Conservation (phyloP, 2,113 vertebrate species). For the Apodemus speciosus region DNA sequence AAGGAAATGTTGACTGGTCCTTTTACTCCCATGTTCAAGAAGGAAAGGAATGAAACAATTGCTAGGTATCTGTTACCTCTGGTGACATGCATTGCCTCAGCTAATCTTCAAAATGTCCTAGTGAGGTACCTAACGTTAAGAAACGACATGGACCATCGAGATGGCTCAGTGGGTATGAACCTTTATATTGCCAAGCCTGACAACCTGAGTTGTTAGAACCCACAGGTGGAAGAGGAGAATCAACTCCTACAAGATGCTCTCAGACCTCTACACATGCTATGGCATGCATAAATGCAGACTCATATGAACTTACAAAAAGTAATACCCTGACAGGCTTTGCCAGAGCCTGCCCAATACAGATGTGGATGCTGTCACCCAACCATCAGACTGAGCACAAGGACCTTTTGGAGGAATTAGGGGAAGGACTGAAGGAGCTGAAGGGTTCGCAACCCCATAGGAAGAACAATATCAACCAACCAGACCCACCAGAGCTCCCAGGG, state of each 20-base stretch:
- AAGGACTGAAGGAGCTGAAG: no score
- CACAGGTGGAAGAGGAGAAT: neutral
- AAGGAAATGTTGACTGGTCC: constrained; percentile 41
- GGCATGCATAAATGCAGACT: neutral
- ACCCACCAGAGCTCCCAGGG: no score
- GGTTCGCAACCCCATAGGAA: no score
- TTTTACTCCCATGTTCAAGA: constrained; percentile 22
- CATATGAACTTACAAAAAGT: neutral
- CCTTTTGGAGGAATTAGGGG: no score
- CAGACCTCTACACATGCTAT: neutral
- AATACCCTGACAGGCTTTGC: no score
- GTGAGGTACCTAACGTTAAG: neutral
- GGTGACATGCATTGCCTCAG: neutral
- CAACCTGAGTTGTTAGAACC: no score
- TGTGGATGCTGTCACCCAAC: no score
- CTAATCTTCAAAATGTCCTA: constrained; percentile 12
- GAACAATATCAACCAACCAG: no score
- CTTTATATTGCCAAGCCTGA: neutral
- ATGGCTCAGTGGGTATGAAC: neutral
- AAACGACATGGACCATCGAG: neutral
- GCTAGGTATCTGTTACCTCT: neutral
- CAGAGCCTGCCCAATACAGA: no score
- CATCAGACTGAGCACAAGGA: no score
- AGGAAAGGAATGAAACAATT: constrained; percentile 26
- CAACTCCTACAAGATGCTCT: neutral